These are phyloP conservation scores for Entelurus aequoreus DNA, from an alignment of 2,113 vertebrate species.

Conservation along the genomic window DNA sequence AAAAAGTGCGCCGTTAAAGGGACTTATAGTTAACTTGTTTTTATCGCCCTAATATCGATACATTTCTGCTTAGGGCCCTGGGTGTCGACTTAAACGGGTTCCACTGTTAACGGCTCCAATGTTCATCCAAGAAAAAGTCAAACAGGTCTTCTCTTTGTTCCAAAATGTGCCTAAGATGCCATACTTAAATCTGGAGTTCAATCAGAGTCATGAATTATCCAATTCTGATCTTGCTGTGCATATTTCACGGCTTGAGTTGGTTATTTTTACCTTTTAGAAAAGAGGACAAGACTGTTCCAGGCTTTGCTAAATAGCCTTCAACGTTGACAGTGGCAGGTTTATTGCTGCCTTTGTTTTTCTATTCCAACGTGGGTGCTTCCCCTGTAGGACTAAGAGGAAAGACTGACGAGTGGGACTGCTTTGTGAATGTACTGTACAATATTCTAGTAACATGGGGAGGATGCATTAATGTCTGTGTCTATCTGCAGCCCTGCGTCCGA, in stretches of 20 bases:
- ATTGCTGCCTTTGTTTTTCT: slow-evolving; percentile 6
- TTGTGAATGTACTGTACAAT: slow-evolving; percentile 30
- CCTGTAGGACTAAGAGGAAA: slow-evolving; percentile 5
- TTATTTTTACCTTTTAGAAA: no score
- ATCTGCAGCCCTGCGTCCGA: slow-evolving; percentile 21
- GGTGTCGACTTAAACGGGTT: no score
- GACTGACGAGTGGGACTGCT: neutral
- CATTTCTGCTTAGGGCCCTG: no score
- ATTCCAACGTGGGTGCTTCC: neutral
- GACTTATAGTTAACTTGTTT: no score
- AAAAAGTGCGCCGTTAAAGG: no score
- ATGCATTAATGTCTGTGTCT: slow-evolving; percentile 13
- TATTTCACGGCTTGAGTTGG: no score
- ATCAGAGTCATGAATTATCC: slow-evolving; percentile 14
- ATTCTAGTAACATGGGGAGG: neutral
- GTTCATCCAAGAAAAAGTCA: no score
- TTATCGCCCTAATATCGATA: no score
- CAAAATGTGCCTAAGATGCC: slow-evolving; percentile 1
- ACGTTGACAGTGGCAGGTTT: slow-evolving; percentile 19
- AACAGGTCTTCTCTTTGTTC: slow-evolving; percentile 5
- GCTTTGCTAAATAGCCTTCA: neutral
- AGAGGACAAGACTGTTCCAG: slow-evolving; percentile 7
- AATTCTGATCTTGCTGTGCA: neutral
- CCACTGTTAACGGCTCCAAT: no score
- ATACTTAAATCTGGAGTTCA: neutral